A percentile compares a stretch with the other conserved stretches of the same genome.
phyloP scores from a whole-genome alignment of 2,113 vertebrate genomes.

The Chinchilla lanigera region DNA sequence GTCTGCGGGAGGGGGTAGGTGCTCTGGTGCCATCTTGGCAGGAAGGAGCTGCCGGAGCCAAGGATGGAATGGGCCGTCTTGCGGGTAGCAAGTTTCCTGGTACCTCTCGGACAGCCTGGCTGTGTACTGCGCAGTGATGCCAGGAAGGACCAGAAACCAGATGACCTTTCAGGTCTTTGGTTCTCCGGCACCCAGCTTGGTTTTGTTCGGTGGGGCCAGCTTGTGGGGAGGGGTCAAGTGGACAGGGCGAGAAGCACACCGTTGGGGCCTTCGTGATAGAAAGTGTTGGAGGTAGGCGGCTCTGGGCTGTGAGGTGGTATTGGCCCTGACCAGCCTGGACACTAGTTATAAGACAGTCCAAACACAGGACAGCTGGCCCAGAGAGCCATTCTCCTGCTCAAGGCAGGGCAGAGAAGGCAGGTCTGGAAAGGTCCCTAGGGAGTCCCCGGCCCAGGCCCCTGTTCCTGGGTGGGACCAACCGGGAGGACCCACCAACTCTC shows the following conservation, averaged over 20 bases:
- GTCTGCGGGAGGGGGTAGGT: slow-evolving; percentile 51
- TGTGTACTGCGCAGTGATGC: background rate
- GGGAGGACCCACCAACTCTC: background rate
- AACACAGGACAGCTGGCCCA: background rate
- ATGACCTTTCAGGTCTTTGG: slow-evolving; percentile 25
- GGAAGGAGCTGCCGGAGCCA: slow-evolving; percentile 5
- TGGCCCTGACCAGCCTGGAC: background rate
- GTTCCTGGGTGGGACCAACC: background rate
- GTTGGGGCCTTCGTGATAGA: background rate
- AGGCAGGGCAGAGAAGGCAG: background rate
- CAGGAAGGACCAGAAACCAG: background rate
- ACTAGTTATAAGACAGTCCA: background rate
- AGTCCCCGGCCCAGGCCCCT: background rate
- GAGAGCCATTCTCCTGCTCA: background rate
- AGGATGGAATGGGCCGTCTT: background rate
- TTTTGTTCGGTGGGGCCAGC: background rate
- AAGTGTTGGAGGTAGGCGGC: background rate
- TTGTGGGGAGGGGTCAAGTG: background rate
- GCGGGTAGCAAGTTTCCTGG: slow-evolving; percentile 34
- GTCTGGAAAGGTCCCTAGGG: background rate
- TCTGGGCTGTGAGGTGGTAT: background rate
- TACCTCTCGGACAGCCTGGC: slow-evolving; percentile 7
- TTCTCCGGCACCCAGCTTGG: background rate
- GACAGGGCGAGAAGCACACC: background rate
- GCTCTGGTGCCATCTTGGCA: slow-evolving; percentile 65